These are phyloP conservation scores for Anguilla rostrata DNA, from an alignment of 2,113 vertebrate species.

Conservation along the genomic window DNA sequence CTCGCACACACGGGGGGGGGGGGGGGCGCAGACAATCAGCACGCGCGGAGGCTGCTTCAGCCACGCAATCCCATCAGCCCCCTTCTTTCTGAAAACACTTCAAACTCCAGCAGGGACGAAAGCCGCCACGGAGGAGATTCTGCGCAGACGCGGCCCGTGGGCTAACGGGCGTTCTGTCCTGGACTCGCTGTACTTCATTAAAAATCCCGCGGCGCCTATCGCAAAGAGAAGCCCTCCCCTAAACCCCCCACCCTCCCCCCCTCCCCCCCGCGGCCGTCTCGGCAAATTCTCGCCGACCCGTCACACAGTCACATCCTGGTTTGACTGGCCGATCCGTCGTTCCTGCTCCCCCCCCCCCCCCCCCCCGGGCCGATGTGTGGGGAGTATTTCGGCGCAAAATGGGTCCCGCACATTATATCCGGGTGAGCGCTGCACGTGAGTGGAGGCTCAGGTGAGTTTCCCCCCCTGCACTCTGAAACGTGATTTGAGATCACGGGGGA, in stretches of 20 bases:
- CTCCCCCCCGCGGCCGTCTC: too few species aligned
- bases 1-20: too few species aligned
- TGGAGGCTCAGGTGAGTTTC: too few species aligned
- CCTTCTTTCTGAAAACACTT: constrained; percentile 18
- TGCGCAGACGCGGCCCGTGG: not conserved
- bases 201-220: not conserved
- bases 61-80: not conserved
- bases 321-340: too few species aligned
- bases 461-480: too few species aligned
- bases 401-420: not conserved
- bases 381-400: not conserved
- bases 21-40: not conserved
- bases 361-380: not conserved
- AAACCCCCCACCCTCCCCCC: too few species aligned
- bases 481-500: too few species aligned
- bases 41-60: constrained; percentile 17
- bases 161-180: not conserved
- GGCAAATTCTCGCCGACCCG: not conserved
- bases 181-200: not conserved
- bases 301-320: too few species aligned
- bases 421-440: not conserved
- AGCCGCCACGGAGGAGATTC: too few species aligned
- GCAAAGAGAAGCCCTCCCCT: not conserved
- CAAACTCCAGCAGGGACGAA: not conserved
- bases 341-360: too few species aligned